phyloP scores from a whole-genome alignment of 2,797 vertebrate genomes.

The Lacerta bilineata region DNA sequence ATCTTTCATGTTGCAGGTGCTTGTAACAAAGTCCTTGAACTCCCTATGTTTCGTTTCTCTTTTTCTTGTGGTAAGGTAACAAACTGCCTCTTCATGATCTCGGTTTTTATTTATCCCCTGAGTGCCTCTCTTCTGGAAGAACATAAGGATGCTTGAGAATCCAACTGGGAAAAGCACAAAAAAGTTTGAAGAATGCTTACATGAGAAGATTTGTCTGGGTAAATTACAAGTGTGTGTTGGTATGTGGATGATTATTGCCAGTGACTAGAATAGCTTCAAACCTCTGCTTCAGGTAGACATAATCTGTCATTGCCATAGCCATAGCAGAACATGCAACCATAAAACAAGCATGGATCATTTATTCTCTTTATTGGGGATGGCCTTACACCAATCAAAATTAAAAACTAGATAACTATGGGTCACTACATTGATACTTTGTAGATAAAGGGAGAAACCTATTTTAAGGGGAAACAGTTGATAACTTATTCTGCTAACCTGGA shows the following conservation, averaged over 20 bases:
- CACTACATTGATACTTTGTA: not conserved
- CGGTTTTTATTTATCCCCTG: not conserved
- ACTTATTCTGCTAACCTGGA: constrained; percentile 42
- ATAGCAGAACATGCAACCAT: constrained; percentile 13
- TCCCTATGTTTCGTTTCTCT: not conserved
- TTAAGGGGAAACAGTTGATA: not conserved
- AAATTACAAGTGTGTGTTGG: constrained; percentile 16
- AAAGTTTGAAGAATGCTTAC: constrained; percentile 46
- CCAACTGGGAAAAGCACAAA: constrained; percentile 46
- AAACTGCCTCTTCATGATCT: constrained; percentile 14
- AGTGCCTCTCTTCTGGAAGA: not conserved
- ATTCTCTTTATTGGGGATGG: not conserved
- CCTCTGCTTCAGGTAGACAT: not conserved
- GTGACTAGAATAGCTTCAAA: not conserved
- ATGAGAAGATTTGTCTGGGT: constrained; percentile 49
- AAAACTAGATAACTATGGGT: not conserved
- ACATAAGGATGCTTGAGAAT: constrained; percentile 20
- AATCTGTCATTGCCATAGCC: not conserved
- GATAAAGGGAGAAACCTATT: not conserved
- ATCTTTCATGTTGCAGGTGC: not conserved
- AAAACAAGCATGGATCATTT: not conserved
- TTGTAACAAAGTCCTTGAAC: constrained; percentile 11
- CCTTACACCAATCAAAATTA: not conserved
- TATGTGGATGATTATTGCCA: not conserved
- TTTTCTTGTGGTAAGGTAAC: not conserved